Percentiles rank a stretch among this genome's conserved stretches.
Evolutionary conservation across 2,113 vertebrate genomes (phyloP).

Genomic region (Collichthys lucidus): DNA sequence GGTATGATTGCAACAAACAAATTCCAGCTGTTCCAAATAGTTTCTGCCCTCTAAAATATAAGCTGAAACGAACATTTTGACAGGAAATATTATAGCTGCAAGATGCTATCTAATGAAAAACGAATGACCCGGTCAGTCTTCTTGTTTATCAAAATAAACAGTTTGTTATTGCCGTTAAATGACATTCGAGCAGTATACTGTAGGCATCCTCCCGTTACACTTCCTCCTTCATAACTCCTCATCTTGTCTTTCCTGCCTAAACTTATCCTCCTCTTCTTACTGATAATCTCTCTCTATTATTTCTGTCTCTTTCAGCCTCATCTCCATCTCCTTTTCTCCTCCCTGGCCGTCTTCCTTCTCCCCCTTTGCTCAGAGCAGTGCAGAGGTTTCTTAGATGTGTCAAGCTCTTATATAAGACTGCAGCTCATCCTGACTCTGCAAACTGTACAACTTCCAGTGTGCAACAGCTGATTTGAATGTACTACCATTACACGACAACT

Average conservation of each 20-base stretch:
- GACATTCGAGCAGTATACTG: neutral
- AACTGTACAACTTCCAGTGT: constrained; percentile 8
- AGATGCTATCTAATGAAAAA: neutral
- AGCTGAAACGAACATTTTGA: neutral
- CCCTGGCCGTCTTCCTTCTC: constrained; percentile 19
- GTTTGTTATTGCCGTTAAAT: neutral
- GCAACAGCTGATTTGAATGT: constrained; percentile 29
- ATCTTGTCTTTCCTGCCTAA: constrained; percentile 11
- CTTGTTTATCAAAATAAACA: neutral
- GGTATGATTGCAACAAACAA: neutral
- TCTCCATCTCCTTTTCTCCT: neutral
- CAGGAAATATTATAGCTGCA: neutral
- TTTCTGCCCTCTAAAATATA: neutral
- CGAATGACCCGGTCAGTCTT: neutral
- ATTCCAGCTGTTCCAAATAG: neutral
- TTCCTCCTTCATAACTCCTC: neutral
- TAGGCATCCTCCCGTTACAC: neutral
- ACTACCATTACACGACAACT: neutral
- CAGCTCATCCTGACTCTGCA: constrained; percentile 60
- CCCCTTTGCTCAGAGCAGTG: constrained; percentile 21
- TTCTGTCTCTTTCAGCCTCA: constrained; percentile 18
- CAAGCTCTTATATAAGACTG: constrained; percentile 70
- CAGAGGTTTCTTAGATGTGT: constrained; percentile 57
- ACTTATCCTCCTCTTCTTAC: neutral
- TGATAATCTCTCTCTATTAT: constrained; percentile 13